Evolutionary conservation across 2,888 invertebrate genomes (phyloP), one percentile per base, ranked within the genome.

Genomic region (Agrotis clavis): DNA sequence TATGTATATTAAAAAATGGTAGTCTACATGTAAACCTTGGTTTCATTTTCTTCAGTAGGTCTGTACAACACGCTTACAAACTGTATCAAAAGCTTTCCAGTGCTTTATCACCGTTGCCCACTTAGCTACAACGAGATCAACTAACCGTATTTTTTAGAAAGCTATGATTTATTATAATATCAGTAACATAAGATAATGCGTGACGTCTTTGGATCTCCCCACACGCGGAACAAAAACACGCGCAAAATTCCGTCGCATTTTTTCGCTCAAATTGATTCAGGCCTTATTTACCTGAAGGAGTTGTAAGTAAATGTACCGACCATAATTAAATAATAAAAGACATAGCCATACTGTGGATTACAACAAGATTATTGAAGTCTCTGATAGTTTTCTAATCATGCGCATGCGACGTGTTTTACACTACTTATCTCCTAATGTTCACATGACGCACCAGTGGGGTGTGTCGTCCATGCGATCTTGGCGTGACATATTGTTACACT

Each of bases 381-480:
- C 76, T 78, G 45, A 47, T 30, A 11, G n/a, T 53, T 53, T 71
- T 51, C n/a, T 54, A 61, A 51, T 11, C 60, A 75, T 71, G 53
- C 71, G 59, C 59, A 54, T 50, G 45, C 53, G 61, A 53, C 77
- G 47, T 67, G 60, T 64, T 79, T 71, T 47, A 65, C 57, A 79
- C 50, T 71, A 62, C 64, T 80, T 69, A 74, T 68, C 70, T 66
- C 18, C 63, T 66, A 60, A 54, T 63, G 59, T 64, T 71, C 53
- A 51, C 30, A 71, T 84, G 81, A 85, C 84, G 79, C 75, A 77
- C 61, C 61, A 45, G 87, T 81, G 85, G 85, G 85, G 86, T 85
- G 85, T 85, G 82, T 81, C 76, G 64, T 25, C 51, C 84, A 85
- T 67, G 86, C 74, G 65, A 21, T 56, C 56, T 62, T 61, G 6